Evolutionary conservation across 2,888 invertebrate genomes (phyloP), one percentile per base, ranked within the genome.

Genomic region (Emesis furor): DNA sequence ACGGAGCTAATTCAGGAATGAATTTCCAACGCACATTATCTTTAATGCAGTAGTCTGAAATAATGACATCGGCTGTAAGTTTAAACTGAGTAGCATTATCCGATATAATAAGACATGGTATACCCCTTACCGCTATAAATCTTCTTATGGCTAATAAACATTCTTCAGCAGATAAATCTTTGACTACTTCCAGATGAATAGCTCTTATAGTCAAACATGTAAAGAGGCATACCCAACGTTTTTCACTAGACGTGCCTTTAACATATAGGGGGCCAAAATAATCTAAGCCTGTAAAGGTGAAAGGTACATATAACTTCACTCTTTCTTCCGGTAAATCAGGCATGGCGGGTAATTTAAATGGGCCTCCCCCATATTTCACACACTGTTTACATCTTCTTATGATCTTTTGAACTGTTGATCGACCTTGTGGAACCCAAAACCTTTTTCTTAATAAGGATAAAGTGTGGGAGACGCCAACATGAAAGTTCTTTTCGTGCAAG

Each of bases 191-290:
- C 68, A 90, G 32, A 71, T 89, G 89, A 12, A 90, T 77, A 1
- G 89, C 88, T 77, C 89, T 83, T 7, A 89, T 80, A 10, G 89
- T 81, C 30, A 91, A 67, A 51, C 87, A 87, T n/a, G 88, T 88
- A 32, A 69, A 83, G 12, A 88, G 67, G 30, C 69, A 75, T 10
- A 88, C 73, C 88, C 87, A 89, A 8, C 88, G 73, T 46, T 88
- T 88, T 5, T 77, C 77, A 8, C 62, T 73, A 12, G 67, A 17
- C 4, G 30, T 72, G 6, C 76, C 55, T 4, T 73, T 75, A 5
- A 86, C 76, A 10, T 62, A 68, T 8, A 85, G n/a, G 2, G 86
- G 86, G 1, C 87, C 87, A 30, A 86, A 77, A 67, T 88, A 88
- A 71, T 89, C 88, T 0, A 84, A 8, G 0, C 89, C 88, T 0